Evolutionary conservation across 1,140 invertebrate species (phyloP).

Genomic region (Pygmarrhopalites habei): DNA sequence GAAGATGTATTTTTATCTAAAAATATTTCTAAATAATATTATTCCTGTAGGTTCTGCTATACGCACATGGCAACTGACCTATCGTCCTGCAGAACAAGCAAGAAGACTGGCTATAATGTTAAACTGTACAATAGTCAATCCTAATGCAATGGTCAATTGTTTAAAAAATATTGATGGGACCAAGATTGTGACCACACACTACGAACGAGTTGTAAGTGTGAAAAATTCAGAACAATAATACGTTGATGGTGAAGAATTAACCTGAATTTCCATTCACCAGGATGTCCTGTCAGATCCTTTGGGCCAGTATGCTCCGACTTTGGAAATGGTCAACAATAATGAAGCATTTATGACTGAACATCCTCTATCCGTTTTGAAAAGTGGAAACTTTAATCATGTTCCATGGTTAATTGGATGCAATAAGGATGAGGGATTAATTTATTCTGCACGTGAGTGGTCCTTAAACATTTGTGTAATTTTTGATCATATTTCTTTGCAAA

Average conservation of each 20-base stretch:
- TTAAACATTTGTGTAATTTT: not conserved
- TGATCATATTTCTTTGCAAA: not conserved
- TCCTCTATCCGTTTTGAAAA: conserved; percentile 17
- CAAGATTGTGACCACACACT: conserved; percentile 16
- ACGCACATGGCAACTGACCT: not conserved
- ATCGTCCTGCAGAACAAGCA: not conserved
- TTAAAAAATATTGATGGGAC: conserved; percentile 16
- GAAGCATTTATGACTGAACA: conserved; percentile 16
- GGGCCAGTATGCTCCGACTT: not conserved
- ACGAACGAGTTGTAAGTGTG: conserved; percentile 15
- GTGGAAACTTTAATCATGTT: conserved; percentile 17
- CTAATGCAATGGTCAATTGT: conserved; percentile 17
- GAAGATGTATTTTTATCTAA: too few relatives aligned
- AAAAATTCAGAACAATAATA: conserved; percentile 51
- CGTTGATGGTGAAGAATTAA: conserved; percentile 41
- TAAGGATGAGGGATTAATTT: conserved; percentile 17
- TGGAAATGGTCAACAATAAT: conserved; percentile 1
- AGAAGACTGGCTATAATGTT: not conserved
- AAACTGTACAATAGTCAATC: conserved; percentile 9
- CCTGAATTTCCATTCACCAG: conserved; percentile 40
- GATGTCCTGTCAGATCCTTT: conserved; percentile 9
- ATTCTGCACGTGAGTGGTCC: conserved; percentile 8
- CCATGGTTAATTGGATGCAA: conserved; percentile 32
- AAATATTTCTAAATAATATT: too few relatives aligned
- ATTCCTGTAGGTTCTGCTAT: conserved; percentile 22